A percentile compares a stretch with the other conserved stretches of the same genome.
Evolutionary conservation across 2,113 vertebrate genomes (phyloP).

Genomic region (Amphiprion ocellaris): DNA sequence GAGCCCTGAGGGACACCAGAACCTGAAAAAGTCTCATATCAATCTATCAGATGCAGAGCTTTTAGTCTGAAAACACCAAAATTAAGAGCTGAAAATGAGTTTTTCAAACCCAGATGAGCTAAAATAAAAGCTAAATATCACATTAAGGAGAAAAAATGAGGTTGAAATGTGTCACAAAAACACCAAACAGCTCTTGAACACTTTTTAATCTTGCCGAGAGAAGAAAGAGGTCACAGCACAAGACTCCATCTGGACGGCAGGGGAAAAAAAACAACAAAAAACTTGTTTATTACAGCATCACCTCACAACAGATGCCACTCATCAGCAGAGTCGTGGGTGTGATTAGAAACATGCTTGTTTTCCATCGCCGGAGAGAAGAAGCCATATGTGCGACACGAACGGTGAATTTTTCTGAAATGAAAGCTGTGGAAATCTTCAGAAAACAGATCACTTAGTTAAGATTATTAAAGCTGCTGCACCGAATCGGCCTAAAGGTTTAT

Average conservation of each 20-base stretch:
- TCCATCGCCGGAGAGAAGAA: not conserved
- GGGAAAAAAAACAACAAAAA: not conserved
- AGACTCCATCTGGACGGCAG: not conserved
- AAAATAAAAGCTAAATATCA: no score
- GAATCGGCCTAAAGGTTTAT: no score
- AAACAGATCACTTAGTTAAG: no score
- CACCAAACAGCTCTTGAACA: not conserved
- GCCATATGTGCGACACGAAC: not conserved
- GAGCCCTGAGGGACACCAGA: not conserved
- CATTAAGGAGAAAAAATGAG: no score
- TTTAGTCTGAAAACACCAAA: not conserved
- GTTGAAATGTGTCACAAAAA: no score
- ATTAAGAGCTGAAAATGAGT: not conserved
- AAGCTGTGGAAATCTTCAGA: not conserved
- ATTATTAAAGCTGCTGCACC: no score
- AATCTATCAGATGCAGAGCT: not conserved
- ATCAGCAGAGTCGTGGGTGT: slow-evolving; percentile 6
- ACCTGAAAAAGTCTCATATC: not conserved
- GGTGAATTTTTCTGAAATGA: not conserved
- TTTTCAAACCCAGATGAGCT: not conserved
- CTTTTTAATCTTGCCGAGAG: not conserved
- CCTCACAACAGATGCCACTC: slow-evolving; percentile 26
- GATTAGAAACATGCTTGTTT: slow-evolving; percentile 45
- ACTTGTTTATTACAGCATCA: not conserved
- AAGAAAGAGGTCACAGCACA: not conserved